Evolutionary conservation across 2,797 vertebrate genomes (phyloP), one percentile per base, ranked within the genome.

Genomic region (Alauda arvensis): DNA sequence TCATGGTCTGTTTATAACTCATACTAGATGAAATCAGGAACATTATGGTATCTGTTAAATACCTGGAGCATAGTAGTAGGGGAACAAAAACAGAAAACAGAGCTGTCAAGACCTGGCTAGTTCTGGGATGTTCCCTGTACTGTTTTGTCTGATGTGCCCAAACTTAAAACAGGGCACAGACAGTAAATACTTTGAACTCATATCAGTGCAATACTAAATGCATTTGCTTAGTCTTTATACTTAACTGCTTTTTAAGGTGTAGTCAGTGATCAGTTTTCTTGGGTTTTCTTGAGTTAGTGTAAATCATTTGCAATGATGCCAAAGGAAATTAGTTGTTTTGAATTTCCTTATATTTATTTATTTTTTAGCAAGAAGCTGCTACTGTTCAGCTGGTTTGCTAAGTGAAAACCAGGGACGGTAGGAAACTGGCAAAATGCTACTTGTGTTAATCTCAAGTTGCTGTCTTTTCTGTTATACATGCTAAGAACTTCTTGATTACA

Each of bases 261-360:
- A 91, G 95, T 92, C 91, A 83, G 74, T 91, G 87, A 83, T 85
- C 33, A 2, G 83, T 90, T 82, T 65, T 94, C 78, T 83, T 67
- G 53, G 78, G 62, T 89, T 94, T 94, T 91, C 85, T 93, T 90
- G 89, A 93, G 61, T 95, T 95, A 94, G 71, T 93, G 89, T 95
- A 92, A 93, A 69, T 95, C 95, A 90, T 95, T 95, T 96, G 93
- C 92, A 88, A 89, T 91, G 91, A 97, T 97, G 96, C 97, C 97
- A 97, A 97, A 97, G 97, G 97, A 97, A 96, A 93, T 87, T 46
- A 93, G 70, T 87, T 90, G 65, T 79, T 85, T 85, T 88, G 45
- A 92, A 76, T 90, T 93, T 94, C 83, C 70, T 85, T 90, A 8
- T 93, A 93, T 96, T 97, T 97, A 96, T 96, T 97, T 96, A 95